Percentiles rank a stretch among this genome's conserved stretches.
Evolutionary conservation across 2,888 invertebrate genomes (phyloP).

Genomic region (Ennomos fuscantarius): DNA sequence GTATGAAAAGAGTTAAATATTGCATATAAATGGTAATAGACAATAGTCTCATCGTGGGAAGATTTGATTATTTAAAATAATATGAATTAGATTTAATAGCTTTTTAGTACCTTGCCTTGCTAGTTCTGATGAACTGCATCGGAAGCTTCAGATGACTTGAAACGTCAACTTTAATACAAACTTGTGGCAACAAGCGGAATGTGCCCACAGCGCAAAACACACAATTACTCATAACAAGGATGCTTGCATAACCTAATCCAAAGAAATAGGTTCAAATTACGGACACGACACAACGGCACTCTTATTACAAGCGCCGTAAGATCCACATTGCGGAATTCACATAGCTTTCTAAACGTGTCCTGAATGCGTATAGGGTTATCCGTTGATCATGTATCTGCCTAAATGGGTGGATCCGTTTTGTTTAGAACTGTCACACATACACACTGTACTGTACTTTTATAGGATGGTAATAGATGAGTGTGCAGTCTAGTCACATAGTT

Average conservation of each 20-base stretch:
- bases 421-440: conserved; percentile 19
- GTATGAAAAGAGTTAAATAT: no score
- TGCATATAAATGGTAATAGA: no score
- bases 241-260: conserved; percentile 34
- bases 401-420: conserved; percentile 38
- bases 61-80: no score
- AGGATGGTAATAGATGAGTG: no score
- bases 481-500: no score
- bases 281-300: conserved; percentile 6
- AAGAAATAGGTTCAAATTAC: conserved; percentile 24
- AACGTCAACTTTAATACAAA: neutral
- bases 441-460: no score
- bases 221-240: conserved; percentile 27
- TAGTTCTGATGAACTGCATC: no score
- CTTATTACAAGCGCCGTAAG: conserved; percentile 17
- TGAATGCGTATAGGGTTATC: conserved; percentile 54
- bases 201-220: conserved; percentile 6
- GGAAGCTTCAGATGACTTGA: no score
- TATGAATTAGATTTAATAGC: no score
- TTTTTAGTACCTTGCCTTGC: no score
- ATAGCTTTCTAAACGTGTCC: conserved; percentile 59
- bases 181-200: neutral
- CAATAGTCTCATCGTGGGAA: no score
- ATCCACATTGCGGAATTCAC: conserved; percentile 27
- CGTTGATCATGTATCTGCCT: conserved; percentile 41